Evolutionary conservation across 2,888 invertebrate genomes (phyloP), one percentile per base, ranked within the genome.

Genomic region (Belgica antarctica): DNA sequence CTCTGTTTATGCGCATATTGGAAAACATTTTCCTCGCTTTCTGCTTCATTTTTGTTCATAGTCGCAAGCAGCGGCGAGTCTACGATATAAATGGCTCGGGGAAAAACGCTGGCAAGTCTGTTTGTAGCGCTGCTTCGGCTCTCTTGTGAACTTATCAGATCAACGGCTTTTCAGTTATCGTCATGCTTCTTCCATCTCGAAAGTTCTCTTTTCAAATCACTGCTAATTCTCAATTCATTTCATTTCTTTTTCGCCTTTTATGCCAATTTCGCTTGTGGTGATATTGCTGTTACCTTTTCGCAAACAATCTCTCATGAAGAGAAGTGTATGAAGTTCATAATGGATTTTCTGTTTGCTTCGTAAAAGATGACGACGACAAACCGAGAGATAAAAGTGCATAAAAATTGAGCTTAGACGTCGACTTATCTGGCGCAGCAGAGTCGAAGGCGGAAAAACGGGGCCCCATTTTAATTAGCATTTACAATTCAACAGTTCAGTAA

Each of bases 81-180:
- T 12, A 12, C 41, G 15, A 41, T n/a, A n/a, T 12, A 31, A 31
- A 31, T 12, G 5, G 34, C 12, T 31, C 5, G 34, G 12, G 12
- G 34, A 31, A 8, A 31, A 31, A 31, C 34, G 34, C 12, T 41
- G 7, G 7, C 3, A 41, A 31, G 31, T 41, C 4, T 41, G 41
- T 41, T 41, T 12, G 41, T 3, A 41, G 15, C 41, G 15, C 41
- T 41, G 10, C 41, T 41, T 41, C 15, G 12, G 3, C 15, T 41
- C 41, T 4, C 41, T 41, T 41, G 15, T 41, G 41, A 41, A 41
- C 41, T 41, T 41, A 12, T 41, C 41, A 41, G 41, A 41, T 41
- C 41, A 41, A 41, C 41, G 41, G 41, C 41, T 41, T 12, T 41
- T 41, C 12, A 41, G 41, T 41, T 41, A 41, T 41, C 41, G 41